Percentiles rank a stretch among this genome's conserved stretches.
Conservation (phyloP, 2,113 vertebrate species). For the Tragelaphus strepsiceros region DNA sequence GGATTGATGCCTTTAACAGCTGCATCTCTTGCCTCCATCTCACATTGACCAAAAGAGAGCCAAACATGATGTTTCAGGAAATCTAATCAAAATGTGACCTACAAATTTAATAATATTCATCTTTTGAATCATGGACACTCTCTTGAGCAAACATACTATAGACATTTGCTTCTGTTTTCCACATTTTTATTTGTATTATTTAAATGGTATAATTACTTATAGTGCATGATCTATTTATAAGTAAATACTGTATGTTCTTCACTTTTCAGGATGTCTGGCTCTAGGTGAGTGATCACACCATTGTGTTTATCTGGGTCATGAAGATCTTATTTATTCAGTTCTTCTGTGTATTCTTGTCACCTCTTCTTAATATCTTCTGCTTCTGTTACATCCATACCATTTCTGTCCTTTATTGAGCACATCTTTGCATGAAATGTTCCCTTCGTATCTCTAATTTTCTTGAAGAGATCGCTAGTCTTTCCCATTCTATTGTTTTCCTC, state of each 20-base stretch:
- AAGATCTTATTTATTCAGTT: neutral
- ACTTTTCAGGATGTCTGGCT: neutral
- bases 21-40: neutral
- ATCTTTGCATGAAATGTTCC: neutral
- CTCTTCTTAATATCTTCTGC: neutral
- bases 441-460: neutral
- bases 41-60: neutral
- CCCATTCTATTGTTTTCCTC: neutral
- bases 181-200: neutral
- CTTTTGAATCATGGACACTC: neutral
- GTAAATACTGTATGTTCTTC: neutral
- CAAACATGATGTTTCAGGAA: neutral
- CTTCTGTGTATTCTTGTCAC: neutral
- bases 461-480: neutral
- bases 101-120: neutral
- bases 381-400: neutral
- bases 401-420: neutral
- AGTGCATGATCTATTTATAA: neutral
- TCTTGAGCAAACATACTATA: neutral
- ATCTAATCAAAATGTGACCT: neutral
- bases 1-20: neutral
- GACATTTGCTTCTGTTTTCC: neutral
- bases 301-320: rapidly evolving
- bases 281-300: neutral
- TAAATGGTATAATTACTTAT: neutral